Evolutionary conservation across 2,113 vertebrate genomes (phyloP).

Genomic region (Polypterus senegalus): DNA sequence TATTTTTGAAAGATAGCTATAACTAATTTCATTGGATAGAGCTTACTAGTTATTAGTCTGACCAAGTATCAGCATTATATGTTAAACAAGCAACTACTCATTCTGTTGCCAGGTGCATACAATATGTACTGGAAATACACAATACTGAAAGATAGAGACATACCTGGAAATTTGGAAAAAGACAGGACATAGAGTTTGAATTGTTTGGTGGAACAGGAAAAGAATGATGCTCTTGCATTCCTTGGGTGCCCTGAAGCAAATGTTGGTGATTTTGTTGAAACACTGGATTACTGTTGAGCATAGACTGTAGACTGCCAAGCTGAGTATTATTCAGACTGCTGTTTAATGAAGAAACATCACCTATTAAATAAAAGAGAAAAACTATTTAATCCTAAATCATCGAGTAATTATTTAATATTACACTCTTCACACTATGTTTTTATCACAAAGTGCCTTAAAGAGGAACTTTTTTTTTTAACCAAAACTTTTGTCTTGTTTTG

Average conservation of each 20-base stretch:
- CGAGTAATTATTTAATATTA: no score
- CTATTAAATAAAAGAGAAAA: conserved; percentile 49
- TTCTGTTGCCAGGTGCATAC: background rate
- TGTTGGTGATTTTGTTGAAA: conserved; percentile 70
- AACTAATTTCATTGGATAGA: no score
- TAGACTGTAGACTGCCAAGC: conserved; percentile 64
- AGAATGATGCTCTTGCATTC: conserved; percentile 66
- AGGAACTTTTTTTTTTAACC: no score
- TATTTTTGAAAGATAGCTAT: no score
- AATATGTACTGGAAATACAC: background rate
- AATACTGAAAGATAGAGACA: conserved; percentile 4
- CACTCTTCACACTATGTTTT: no score
- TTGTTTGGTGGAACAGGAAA: conserved; percentile 61
- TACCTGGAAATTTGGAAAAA: conserved; percentile 96
- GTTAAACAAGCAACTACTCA: background rate
- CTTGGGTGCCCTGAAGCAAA: conserved; percentile 52
- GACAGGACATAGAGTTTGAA: conserved; percentile 75
- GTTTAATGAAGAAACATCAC: conserved; percentile 70
- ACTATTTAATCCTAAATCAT: no score
- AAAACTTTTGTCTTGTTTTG: no score
- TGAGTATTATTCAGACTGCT: conserved; percentile 69
- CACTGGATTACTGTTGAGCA: conserved; percentile 66
- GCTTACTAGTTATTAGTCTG: no score
- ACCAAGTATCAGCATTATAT: no score
- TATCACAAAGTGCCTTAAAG: no score